Evolutionary conservation across 2,113 vertebrate genomes (phyloP), one percentile per base, ranked within the genome.

Genomic region (Melanotaenia duboulayi): DNA sequence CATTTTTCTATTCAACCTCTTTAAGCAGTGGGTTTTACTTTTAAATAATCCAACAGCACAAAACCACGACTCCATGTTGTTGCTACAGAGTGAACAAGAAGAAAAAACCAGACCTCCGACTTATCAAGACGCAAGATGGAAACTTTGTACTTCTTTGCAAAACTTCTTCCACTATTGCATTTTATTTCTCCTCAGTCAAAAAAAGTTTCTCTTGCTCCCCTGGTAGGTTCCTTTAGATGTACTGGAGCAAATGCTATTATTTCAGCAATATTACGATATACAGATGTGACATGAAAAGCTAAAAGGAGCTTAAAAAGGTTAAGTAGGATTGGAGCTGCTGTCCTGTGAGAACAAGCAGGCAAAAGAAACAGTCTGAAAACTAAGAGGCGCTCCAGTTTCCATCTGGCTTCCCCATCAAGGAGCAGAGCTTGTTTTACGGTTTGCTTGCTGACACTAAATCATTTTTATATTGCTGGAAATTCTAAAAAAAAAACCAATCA

Each of bases 361-460:
- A 16, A 44, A 11, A 25, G 3, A n/a, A 7, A n/a, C 9, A 77
- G 58, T 50, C 49, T 49, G 48, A 70, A 56, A 48, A 22, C 42
- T 20, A 11, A 51, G 32, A 56, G 22, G 11, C 12, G 4, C 12
- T 19, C 8, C 14, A 44, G 58, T 64, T 49, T 61, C 35, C 40
- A 66, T 48, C 37, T 64, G 50, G 11, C 59, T n/a, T 35, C 7
- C 32, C 8, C 32, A 35, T 35, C 32, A 35, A 35, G 32, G 32
- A 35, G 8, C 32, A 35, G 32, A 35, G 32, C 32, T 28, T 37
- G 19, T 13, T 44, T 65, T 35, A 65, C n/a, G 44, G 32, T 73
- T 65, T 63, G 42, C 71, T 71, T 39, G 44, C 57, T 55, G 58
- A 81, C 39, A 39, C 20, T 56, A 78, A 56, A 52, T 73, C 3